phyloP scores from a whole-genome alignment of 2,113 vertebrate species.

The Tragelaphus imberbis region DNA sequence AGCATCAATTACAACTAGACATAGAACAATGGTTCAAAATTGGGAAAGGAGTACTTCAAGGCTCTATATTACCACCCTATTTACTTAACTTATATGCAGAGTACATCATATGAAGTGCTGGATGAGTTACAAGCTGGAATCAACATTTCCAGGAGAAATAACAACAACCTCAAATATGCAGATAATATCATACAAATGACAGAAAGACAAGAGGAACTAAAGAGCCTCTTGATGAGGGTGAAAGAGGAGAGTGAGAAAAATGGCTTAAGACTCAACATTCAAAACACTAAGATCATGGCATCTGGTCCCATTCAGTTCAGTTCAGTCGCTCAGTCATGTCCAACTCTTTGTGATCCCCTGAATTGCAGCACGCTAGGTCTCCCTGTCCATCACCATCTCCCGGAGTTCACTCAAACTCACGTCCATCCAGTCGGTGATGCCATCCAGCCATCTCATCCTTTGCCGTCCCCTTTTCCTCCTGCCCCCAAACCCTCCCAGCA shows the following conservation, averaged over 20 bases:
- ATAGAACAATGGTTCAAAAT: neutral
- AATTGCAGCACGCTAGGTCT: fast-evolving
- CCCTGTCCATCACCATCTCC: no score
- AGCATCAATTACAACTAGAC: neutral
- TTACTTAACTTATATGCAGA: neutral
- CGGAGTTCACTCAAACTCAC: no score
- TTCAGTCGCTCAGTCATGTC: no score
- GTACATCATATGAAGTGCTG: neutral
- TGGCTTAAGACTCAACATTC: neutral
- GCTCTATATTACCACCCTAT: neutral
- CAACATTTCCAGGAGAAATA: neutral
- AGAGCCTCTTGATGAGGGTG: neutral
- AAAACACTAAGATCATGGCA: neutral
- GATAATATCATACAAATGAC: neutral
- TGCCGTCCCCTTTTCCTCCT: no score
- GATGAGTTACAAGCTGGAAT: neutral
- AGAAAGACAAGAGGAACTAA: neutral
- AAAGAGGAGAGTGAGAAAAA: neutral
- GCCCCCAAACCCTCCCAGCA: no score
- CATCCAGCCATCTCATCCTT: no score
- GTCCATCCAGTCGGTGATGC: no score
- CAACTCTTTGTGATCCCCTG: fast-evolving
- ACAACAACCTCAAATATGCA: neutral
- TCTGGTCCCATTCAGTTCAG: neutral
- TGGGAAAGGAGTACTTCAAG: neutral